Base-by-base conservation (phyloP, 1,140 invertebrate species). In the Drosophila willistoni region DNA sequence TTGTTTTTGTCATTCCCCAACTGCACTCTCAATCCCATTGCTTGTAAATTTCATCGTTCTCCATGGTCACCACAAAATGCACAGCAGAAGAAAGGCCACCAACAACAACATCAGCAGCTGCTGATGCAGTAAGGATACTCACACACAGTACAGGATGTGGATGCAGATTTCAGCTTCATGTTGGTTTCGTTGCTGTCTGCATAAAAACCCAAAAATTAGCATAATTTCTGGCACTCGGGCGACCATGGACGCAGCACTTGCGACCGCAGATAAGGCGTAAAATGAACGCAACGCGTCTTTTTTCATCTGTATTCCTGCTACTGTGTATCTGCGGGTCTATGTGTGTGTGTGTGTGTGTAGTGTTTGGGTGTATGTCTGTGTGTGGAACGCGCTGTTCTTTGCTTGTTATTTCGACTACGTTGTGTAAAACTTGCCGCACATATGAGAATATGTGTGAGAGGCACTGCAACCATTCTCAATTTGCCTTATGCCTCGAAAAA, bases 141-240 rank as follows among this genome's bases (percentile, higher is more conserved):
- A 39, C 12, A 39, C 36, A 39, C 73, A 65, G 62, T 39, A 68
- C 44, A 57, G 62, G 62, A 77, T 77, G 65, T 64, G 69, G 68
- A 79, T 85, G 77, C 67, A 80, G 73, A 80, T 68, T 80, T 75
- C 73, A 59, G 81, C 68, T 77, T 33, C 67, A 76, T 81, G 77
- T 77, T 77, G 73, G 51, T 55, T 59, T 71, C 29, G 33, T 59
- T 36, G 64, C 73, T 67, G 68, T 71, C 64, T 79, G 76, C 83
- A 86, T 82, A 83, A 87, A 86, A 82, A 73, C 76, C 76, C 71
- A 83, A 76, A 83, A 86, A 86, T 87, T 86, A 87, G 83, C 83
- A 86, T 86, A 86, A 87, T 86, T 83, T 86, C 79, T 79, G 77
- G 73, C 69, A 74, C 76, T 83, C 80, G 55, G 65, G 76, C 81